phyloP scores from a whole-genome alignment of 2,888 invertebrate genomes.

The Hirudinaria manillensis region DNA sequence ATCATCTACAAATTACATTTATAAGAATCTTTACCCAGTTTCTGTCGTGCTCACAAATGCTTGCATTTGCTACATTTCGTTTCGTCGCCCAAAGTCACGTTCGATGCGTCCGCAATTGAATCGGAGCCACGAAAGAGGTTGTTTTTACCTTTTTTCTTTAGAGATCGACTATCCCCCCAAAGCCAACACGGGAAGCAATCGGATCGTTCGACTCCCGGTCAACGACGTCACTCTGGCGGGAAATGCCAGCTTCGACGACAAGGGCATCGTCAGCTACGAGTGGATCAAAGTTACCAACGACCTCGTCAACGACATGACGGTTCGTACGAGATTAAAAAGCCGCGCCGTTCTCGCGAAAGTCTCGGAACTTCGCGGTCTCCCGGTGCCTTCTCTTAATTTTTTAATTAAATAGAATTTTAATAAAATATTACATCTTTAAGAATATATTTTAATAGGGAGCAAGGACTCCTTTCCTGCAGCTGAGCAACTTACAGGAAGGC shows the following conservation, averaged over 20 bases:
- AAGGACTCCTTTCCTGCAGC: conserved; percentile 76
- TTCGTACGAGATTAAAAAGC: conserved; percentile 43
- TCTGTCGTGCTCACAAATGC: too few species aligned
- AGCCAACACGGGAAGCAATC: conserved; percentile 85
- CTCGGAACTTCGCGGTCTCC: not conserved
- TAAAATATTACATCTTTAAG: too few species aligned
- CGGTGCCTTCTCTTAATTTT: not conserved
- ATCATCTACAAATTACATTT: too few species aligned
- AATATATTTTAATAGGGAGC: conserved; percentile 63
- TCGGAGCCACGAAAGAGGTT: too few species aligned
- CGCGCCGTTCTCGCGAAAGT: too few species aligned
- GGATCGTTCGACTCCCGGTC: conserved; percentile 81
- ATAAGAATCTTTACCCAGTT: too few species aligned
- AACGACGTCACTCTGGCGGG: conserved; percentile 79
- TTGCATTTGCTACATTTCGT: too few species aligned
- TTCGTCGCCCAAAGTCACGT: too few species aligned
- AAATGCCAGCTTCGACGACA: conserved; percentile 83
- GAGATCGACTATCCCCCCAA: conserved; percentile 89
- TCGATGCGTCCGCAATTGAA: too few species aligned
- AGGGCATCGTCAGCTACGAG: conserved; percentile 86
- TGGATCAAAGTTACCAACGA: conserved; percentile 83
- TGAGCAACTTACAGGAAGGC: conserved; percentile 84
- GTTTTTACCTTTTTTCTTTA: conserved; percentile 38
- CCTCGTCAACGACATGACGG: conserved; percentile 85
- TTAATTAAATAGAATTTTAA: too few species aligned